Conservation (phyloP, 2,888 invertebrate species). For the Oxystoma pomonae region DNA sequence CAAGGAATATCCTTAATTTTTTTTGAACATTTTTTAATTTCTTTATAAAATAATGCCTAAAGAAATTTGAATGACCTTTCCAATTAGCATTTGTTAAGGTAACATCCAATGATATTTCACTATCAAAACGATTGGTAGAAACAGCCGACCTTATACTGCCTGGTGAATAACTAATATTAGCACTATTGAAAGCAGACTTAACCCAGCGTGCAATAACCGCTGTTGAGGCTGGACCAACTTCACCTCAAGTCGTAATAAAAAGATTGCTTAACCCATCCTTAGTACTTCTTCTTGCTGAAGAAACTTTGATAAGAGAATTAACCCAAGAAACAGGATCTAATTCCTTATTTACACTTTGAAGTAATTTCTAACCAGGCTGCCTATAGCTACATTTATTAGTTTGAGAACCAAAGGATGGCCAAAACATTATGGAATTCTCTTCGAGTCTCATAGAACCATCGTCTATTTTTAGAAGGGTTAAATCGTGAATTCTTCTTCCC, state of each 20-base stretch:
- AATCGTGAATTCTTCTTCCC: slow-evolving; percentile 16
- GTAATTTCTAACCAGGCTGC: slow-evolving; percentile 19
- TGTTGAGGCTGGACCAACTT: slow-evolving; percentile 15
- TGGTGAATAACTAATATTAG: slow-evolving; percentile 18
- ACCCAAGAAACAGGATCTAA: slow-evolving; percentile 23
- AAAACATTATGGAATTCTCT: slow-evolving; percentile 20
- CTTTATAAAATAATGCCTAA: background rate
- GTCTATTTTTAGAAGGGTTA: slow-evolving; percentile 17
- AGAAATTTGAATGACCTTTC: background rate
- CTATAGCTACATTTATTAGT: slow-evolving; percentile 19
- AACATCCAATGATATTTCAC: slow-evolving; percentile 16
- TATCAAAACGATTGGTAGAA: slow-evolving; percentile 14
- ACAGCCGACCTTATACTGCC: slow-evolving; percentile 22
- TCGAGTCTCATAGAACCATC: slow-evolving; percentile 1
- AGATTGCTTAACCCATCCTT: too few relatives aligned
- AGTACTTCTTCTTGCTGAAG: slow-evolving; percentile 2
- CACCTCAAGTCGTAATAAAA: slow-evolving; percentile 12
- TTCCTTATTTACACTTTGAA: too few relatives aligned
- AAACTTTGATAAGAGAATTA: too few relatives aligned
- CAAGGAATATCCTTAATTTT: too few relatives aligned
- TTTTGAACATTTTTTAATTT: too few relatives aligned
- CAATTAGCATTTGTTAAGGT: background rate
- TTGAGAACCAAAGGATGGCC: slow-evolving; percentile 29
- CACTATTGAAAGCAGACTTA: slow-evolving; percentile 18
- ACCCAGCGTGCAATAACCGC: slow-evolving; percentile 21